Evolutionary conservation across 2,113 vertebrate genomes (phyloP).

Genomic region (Onychorhynchus coronatus): DNA sequence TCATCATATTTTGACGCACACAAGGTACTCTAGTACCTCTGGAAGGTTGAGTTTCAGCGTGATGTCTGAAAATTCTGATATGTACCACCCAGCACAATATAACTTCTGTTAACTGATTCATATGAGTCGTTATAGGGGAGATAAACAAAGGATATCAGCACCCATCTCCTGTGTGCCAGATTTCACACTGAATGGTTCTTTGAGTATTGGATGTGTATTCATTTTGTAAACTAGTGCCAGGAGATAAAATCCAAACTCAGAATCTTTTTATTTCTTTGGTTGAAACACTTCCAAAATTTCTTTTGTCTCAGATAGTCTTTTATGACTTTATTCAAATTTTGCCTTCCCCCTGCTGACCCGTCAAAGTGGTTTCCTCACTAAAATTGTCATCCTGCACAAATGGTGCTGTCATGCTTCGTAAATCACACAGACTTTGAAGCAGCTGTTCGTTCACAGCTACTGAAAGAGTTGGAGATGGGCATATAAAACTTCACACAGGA

Average conservation of each 20-base stretch:
- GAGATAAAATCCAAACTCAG: background rate
- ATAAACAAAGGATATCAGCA: background rate
- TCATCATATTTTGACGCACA: background rate
- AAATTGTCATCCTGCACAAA: conserved; percentile 24
- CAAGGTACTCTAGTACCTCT: background rate
- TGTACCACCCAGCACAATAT: background rate
- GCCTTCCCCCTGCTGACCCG: conserved; percentile 16
- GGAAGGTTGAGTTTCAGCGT: background rate
- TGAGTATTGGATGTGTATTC: background rate
- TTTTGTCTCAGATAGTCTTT: background rate
- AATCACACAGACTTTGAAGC: conserved; percentile 20
- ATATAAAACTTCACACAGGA: background rate
- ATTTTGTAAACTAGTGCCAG: background rate
- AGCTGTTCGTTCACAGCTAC: conserved; percentile 8
- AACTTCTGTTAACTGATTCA: background rate
- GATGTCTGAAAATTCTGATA: background rate
- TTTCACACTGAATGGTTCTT: background rate
- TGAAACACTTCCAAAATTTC: conserved; percentile 22
- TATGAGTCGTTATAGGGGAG: background rate
- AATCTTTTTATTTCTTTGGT: background rate
- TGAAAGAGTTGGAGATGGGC: background rate
- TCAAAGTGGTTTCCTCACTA: conserved; percentile 17
- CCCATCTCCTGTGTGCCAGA: background rate
- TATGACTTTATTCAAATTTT: conserved; percentile 11
- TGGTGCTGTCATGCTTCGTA: conserved; percentile 23